phyloP scores from a whole-genome alignment of 2,888 invertebrate genomes.

The Oscheius sp. region DNA sequence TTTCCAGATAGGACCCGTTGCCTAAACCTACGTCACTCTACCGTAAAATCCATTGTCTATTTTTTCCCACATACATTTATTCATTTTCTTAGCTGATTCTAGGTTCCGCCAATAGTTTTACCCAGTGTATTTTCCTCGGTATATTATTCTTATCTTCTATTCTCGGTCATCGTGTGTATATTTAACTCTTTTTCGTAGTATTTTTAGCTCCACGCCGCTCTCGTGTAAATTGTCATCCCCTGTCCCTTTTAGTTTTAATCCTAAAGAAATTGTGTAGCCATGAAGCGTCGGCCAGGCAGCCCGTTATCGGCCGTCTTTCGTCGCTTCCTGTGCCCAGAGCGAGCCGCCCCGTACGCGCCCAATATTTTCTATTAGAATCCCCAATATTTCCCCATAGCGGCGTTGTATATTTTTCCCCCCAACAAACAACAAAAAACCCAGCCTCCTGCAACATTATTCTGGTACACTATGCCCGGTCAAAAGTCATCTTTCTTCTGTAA shows the following conservation, averaged over 20 bases:
- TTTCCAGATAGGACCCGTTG: neutral
- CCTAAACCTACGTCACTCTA: neutral
- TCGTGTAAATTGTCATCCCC: neutral
- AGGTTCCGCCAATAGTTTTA: neutral
- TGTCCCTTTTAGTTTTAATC: neutral
- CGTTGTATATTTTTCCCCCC: neutral
- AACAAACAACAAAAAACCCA: constrained; percentile 5
- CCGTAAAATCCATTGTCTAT: neutral
- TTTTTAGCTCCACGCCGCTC: neutral
- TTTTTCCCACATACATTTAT: neutral
- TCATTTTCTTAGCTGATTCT: neutral
- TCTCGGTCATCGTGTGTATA: constrained; percentile 1
- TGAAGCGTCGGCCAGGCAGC: constrained; percentile 17
- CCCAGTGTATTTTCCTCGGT: neutral
- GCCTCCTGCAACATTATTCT: neutral
- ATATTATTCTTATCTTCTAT: neutral
- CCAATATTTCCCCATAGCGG: neutral
- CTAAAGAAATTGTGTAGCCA: neutral
- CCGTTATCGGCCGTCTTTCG: constrained; percentile 37
- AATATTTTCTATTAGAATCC: neutral
- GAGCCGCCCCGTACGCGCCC: constrained; percentile 20
- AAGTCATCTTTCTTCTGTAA: constrained; percentile 5
- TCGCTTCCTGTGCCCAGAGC: constrained; percentile 29
- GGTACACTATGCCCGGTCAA: constrained; percentile 34
- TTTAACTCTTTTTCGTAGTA: neutral